Percentiles rank a stretch among this genome's conserved stretches.
These are phyloP conservation scores for Meleagris gallopavo DNA, from an alignment of 2,113 vertebrate genomes.

Conservation along the genomic window DNA sequence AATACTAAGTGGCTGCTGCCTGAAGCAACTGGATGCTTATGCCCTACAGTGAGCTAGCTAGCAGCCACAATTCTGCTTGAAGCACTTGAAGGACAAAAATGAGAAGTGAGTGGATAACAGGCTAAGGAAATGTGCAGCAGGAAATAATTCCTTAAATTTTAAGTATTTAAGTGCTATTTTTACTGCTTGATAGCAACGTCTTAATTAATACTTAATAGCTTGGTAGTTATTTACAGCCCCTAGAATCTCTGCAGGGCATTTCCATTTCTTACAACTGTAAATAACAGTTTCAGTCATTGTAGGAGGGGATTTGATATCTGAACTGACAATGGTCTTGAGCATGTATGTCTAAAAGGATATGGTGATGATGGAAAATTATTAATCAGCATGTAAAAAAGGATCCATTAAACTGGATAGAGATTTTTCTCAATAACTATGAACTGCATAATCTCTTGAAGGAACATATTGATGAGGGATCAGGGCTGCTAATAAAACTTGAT, in stretches of 20 bases:
- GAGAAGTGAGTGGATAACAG: neutral
- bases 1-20: neutral
- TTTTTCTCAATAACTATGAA: neutral
- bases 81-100: neutral
- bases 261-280: neutral
- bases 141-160: neutral
- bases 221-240: neutral
- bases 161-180: neutral
- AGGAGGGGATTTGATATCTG: neutral
- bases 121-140: neutral
- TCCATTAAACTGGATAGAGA: neutral
- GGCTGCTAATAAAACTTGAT: neutral
- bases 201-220: neutral
- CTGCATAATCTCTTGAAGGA: neutral
- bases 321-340: neutral
- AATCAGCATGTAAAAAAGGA: neutral
- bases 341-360: neutral
- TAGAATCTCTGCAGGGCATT: neutral
- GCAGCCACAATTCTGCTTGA: accelerated
- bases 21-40: accelerated
- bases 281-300: neutral
- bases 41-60: neutral
- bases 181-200: neutral
- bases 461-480: neutral
- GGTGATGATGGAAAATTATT: neutral